Evolutionary conservation across 2,888 invertebrate species (phyloP), one percentile per base, ranked within the genome.

Genomic region (Escarpia spicata): DNA sequence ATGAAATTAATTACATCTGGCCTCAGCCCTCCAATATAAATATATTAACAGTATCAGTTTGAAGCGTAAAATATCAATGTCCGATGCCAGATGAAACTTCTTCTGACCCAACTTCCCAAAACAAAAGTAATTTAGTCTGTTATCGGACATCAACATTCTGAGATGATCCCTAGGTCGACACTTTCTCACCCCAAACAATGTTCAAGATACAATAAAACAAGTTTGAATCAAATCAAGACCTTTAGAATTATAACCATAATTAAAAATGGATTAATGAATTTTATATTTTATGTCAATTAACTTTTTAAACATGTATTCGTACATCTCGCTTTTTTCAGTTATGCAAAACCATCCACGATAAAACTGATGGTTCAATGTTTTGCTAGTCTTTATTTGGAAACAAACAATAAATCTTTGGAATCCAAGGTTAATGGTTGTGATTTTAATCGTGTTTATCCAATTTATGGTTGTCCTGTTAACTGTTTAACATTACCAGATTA

Each of bases 401-500:
- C 19, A 60, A 60, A 60, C 45, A 60, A 60, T 12, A 60, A 10
- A 60, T 60, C 19, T 60, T 60, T 60, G 60, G 12, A 12, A 60
- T 60, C 15, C 60, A 60, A 19, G 60, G 19, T 60, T 60, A 45
- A 45, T 45, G 10, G 8, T 45, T 6, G 19, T 19, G 3, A 75
- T 75, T 75, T 75, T 75, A 75, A 6, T 75, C 19, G 75, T 75
- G 75, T 75, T 52, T 75, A 75, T 75, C 75, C 26, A 75, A 19
- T 75, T 75, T 15, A 12, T 60, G 19, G 19, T 3, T 60, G 3
- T 60, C 60, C 60, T 19, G 12, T 60, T 60, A 75, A 75, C 19
- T 75, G n/a, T 95, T 95, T 90, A 94, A 94, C 31, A 92, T 92
- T 91, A 94, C 95, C 45, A 96, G 95, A 92, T 95, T 94, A 43